Evolutionary conservation across 2,888 invertebrate genomes (phyloP), one percentile per base, ranked within the genome.

Genomic region (Cerceris rybyensis): DNA sequence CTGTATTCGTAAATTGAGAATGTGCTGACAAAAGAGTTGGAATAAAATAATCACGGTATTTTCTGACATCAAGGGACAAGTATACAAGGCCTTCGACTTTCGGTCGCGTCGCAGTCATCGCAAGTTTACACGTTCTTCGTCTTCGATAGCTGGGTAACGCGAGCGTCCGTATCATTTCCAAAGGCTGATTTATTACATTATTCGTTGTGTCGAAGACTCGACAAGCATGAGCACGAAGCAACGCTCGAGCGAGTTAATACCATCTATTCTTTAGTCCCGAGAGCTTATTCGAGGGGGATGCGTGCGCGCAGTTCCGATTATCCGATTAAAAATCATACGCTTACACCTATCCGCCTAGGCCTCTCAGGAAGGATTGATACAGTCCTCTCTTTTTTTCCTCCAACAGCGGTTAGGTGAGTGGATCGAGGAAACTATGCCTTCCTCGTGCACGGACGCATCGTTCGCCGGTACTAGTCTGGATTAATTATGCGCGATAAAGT

Each of bases 401-500:
- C 11, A 57, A 7, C 64, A 6, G 57, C 11, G 41, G 6, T 41
- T 11, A 42, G 39, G 50, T 49, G 57, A 43, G 43, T 14, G 78
- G 77, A 77, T 73, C 76, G 70, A 82, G 67, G 76, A 76, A 78
- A 78, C 80, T 78, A 70, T 69, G 78, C 74, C 70, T 79, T 64
- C 73, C 54, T 78, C 76, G 75, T 82, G 75, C 82, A 67, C 72
- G 69, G 75, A 70, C 84, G 80, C 84, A 82, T 84, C 84, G 80
- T 71, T 78, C 75, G 74, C 68, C 78, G 80, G 61, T 61, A 69
- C 84, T 84, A 84, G 81, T 70, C 75, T 65, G 86, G 83, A 85
- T 85, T 87, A 87, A 87, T 87, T 87, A 87, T 86, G 87, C 87
- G 86, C 81, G 85, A 87, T 86, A 87, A 86, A 86, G 88, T 87